These are phyloP conservation scores for Drosophila cardini DNA, from an alignment of 1,140 invertebrate genomes.

Conservation along the genomic window DNA sequence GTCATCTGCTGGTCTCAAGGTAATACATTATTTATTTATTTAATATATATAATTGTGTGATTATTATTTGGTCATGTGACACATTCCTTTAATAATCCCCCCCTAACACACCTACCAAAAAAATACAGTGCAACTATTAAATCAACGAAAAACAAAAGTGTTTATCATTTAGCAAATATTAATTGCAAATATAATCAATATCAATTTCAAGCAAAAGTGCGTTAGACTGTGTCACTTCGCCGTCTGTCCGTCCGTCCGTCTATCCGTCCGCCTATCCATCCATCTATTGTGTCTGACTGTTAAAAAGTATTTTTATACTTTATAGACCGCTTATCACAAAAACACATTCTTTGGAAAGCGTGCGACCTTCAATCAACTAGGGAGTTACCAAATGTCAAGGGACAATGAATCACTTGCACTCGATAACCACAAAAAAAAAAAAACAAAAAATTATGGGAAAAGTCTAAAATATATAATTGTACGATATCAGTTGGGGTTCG, in stretches of 20 bases:
- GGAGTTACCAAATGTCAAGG: constrained; percentile 27
- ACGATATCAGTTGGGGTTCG: constrained; percentile 12
- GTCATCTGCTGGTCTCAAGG: constrained; percentile 66
- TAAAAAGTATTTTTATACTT: constrained; percentile 19
- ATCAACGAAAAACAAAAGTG: constrained; percentile 40
- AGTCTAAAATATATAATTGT: background rate
- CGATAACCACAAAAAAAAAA: background rate
- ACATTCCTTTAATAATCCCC: constrained; percentile 24
- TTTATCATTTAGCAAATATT: constrained; percentile 31
- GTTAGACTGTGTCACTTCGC: constrained; percentile 22
- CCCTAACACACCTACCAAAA: too few relatives aligned
- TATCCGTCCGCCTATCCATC: background rate
- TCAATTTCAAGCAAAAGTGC: constrained; percentile 39
- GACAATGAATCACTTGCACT: constrained; percentile 12
- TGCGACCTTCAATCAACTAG: constrained; percentile 27
- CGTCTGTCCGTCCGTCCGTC: constrained; percentile 7
- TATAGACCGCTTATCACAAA: constrained; percentile 28
- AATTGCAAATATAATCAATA: constrained; percentile 41
- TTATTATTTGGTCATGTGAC: constrained; percentile 36
- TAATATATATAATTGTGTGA: background rate
- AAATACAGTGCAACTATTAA: constrained; percentile 38
- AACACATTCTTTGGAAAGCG: constrained; percentile 13
- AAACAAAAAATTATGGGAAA: background rate
- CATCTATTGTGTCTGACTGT: constrained; percentile 1
- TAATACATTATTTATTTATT: constrained; percentile 23